Conservation (phyloP, 2,113 vertebrate genomes). For the Nyctibius bracteatus region DNA sequence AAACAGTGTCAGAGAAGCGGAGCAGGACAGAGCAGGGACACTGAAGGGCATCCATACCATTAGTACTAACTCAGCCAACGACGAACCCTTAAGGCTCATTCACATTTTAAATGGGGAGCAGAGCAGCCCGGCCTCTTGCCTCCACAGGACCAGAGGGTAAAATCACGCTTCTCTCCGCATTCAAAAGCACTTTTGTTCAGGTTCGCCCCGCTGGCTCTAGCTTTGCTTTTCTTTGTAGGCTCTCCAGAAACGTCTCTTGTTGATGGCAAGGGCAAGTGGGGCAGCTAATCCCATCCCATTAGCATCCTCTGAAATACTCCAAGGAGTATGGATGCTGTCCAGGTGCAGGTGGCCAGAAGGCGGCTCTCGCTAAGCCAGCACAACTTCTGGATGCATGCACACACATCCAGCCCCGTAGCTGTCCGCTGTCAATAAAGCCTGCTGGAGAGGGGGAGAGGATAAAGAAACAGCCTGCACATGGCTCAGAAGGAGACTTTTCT, state of each 20-base stretch:
- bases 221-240: constrained; percentile 2
- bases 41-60: constrained; percentile 16
- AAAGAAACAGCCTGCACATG: not conserved
- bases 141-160: not conserved
- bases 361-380: not conserved
- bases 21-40: not conserved
- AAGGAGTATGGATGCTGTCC: not conserved
- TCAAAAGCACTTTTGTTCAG: constrained; percentile 23
- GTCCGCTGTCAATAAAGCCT: not conserved
- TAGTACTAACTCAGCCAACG: not conserved
- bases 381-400: not conserved
- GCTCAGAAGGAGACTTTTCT: not conserved
- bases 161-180: not conserved
- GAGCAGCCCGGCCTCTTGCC: constrained; percentile 13
- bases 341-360: not conserved
- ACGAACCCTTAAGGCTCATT: not conserved
- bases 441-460: not conserved
- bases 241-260: not conserved
- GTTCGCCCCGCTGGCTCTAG: not conserved
- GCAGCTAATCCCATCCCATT: constrained; percentile 7
- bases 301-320: constrained; percentile 10
- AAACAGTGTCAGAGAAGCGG: not conserved
- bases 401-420: not conserved
- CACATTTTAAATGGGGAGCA: not conserved
- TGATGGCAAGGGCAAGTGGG: constrained; percentile 19